phyloP scores from a whole-genome alignment of 2,113 vertebrate genomes.

The Equus przewalskii region DNA sequence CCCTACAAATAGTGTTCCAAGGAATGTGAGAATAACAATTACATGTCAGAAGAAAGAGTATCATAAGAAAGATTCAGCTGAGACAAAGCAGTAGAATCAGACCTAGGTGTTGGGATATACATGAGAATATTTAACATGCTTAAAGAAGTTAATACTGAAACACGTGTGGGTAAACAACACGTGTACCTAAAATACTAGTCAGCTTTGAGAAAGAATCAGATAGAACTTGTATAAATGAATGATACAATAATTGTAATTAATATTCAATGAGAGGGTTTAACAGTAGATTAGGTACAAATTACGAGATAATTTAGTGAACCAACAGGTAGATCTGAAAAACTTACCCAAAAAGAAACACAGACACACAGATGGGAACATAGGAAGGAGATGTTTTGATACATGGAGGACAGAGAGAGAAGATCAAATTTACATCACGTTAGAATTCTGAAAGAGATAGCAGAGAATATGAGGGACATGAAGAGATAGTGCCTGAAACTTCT shows the following conservation, averaged over 20 bases:
- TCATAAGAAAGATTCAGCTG: neutral
- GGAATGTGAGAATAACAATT: neutral
- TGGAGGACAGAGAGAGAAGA: neutral
- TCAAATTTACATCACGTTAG: neutral
- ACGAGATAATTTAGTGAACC: neutral
- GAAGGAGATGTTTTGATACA: fast-evolving
- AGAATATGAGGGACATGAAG: no score
- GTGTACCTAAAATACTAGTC: no score
- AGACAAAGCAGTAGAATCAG: neutral
- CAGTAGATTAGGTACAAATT: no score
- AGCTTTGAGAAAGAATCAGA: neutral
- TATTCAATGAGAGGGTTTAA: fast-evolving
- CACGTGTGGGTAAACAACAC: no score
- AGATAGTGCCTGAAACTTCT: fast-evolving
- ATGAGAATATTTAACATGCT: neutral
- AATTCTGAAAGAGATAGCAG: neutral
- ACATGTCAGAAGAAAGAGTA: neutral
- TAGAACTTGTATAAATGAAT: neutral
- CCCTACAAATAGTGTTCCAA: neutral
- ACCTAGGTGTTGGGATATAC: neutral
- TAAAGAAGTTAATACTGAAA: neutral
- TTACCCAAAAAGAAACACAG: neutral
- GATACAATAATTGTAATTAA: neutral
- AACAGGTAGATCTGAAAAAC: neutral
- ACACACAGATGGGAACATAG: neutral